Percentiles rank a stretch among this genome's conserved stretches.
Conservation (phyloP, 2,797 vertebrate species). For the Acanthurus leucopareius region DNA sequence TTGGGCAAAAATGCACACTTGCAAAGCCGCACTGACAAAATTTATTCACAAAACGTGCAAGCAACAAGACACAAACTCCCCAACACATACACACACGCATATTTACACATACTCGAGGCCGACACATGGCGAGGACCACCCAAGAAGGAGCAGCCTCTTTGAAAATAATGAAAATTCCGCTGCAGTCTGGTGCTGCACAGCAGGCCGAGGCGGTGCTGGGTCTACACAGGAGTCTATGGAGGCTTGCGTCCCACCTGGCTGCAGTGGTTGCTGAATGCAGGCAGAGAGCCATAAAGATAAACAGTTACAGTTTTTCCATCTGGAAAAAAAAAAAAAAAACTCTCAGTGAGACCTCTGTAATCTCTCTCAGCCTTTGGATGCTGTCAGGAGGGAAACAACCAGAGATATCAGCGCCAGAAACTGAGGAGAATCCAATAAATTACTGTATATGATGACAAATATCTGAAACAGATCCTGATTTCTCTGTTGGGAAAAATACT, state of each 20-base stretch:
- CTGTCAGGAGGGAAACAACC: constrained; percentile 10
- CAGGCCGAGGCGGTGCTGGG: constrained; percentile 54
- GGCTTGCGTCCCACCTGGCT: constrained; percentile 56
- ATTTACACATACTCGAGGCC: constrained; percentile 63
- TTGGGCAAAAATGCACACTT: constrained; percentile 55
- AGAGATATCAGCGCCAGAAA: constrained; percentile 3
- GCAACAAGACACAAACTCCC: constrained; percentile 55
- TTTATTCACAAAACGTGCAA: constrained; percentile 55
- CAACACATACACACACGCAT: constrained; percentile 50
- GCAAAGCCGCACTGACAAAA: constrained; percentile 65
- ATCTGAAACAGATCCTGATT: not conserved
- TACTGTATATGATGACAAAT: not conserved
- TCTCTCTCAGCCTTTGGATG: constrained; percentile 10
- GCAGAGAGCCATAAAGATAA: constrained; percentile 41
- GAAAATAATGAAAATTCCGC: constrained; percentile 78
- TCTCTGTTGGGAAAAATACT: no score
- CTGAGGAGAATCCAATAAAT: not conserved
- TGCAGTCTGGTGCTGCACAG: constrained; percentile 67
- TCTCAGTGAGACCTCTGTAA: constrained; percentile 7
- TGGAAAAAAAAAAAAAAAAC: constrained; percentile 4
- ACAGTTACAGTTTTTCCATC: constrained; percentile 39
- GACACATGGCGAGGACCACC: constrained; percentile 77
- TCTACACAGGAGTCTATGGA: constrained; percentile 44
- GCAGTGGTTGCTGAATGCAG: constrained; percentile 35
- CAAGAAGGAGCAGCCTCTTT: constrained; percentile 69